phyloP scores from a whole-genome alignment of 2,797 vertebrate genomes.

The Caiman crocodilus region DNA sequence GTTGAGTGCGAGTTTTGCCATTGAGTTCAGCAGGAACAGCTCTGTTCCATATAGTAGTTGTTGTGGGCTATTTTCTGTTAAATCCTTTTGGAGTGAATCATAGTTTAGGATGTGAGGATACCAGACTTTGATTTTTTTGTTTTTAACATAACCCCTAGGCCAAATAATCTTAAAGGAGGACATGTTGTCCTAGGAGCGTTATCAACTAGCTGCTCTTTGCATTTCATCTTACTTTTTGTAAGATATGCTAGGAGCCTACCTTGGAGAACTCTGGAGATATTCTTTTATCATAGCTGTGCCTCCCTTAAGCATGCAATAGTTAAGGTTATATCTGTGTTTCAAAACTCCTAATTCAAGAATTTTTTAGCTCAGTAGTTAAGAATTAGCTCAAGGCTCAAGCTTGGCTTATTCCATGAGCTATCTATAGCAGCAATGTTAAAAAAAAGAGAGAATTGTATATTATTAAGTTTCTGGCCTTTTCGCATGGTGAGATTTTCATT shows the following conservation, averaged over 20 bases:
- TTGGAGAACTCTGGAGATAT: not conserved
- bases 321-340: not conserved
- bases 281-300: not conserved
- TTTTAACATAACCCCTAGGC: not conserved
- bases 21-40: not conserved
- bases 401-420: not conserved
- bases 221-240: constrained; percentile 4
- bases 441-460: not conserved
- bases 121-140: not conserved
- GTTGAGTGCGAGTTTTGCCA: fast-evolving
- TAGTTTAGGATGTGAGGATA: not conserved
- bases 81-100: not conserved
- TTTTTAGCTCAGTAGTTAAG: not conserved
- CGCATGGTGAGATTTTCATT: not conserved
- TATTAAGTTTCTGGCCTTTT: not conserved
- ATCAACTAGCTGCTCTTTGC: not conserved
- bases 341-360: not conserved
- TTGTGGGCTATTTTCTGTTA: not conserved
- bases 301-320: not conserved
- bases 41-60: not conserved
- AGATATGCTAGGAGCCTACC: not conserved
- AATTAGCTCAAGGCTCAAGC: not conserved
- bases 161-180: constrained; percentile 36
- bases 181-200: constrained; percentile 1
- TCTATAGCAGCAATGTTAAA: not conserved